phyloP scores from a whole-genome alignment of 2,888 invertebrate genomes.

The Gari tellinella region DNA sequence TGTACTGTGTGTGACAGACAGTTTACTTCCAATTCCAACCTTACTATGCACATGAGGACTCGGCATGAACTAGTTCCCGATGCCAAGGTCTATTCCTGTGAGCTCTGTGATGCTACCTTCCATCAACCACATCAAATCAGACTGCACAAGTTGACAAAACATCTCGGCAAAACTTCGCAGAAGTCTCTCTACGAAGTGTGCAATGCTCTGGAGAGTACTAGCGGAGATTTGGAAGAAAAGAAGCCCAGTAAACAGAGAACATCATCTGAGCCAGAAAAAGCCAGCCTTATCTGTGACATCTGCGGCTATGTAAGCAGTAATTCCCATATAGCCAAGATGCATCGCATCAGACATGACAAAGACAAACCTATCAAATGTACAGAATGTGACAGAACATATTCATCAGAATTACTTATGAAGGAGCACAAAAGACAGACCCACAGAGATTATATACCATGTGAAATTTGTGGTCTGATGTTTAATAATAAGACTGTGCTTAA shows the following conservation, averaged over 20 bases:
- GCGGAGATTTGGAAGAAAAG: neutral
- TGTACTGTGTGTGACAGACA: constrained; percentile 27
- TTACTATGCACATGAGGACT: constrained; percentile 26
- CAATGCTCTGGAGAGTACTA: neutral
- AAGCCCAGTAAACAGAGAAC: neutral
- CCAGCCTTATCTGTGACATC: constrained; percentile 27
- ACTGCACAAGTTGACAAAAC: constrained; percentile 20
- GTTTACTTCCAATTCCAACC: constrained; percentile 25
- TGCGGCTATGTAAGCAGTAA: constrained; percentile 27
- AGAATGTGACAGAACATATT: no score
- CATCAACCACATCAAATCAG: neutral
- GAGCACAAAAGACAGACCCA: neutral
- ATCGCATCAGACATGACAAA: no score
- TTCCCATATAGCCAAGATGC: no score
- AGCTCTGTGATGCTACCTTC: constrained; percentile 14
- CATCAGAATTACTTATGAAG: no score
- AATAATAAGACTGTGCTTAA: constrained; percentile 2
- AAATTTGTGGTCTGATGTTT: constrained; percentile 15
- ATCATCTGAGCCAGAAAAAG: neutral
- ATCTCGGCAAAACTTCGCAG: neutral
- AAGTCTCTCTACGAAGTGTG: constrained; percentile 10
- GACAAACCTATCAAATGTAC: no score
- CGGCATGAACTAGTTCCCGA: neutral
- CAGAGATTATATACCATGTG: constrained; percentile 5
- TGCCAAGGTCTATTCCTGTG: constrained; percentile 6